These are phyloP conservation scores for Narcine bancroftii DNA, from an alignment of 2,113 vertebrate species.

Conservation along the genomic window DNA sequence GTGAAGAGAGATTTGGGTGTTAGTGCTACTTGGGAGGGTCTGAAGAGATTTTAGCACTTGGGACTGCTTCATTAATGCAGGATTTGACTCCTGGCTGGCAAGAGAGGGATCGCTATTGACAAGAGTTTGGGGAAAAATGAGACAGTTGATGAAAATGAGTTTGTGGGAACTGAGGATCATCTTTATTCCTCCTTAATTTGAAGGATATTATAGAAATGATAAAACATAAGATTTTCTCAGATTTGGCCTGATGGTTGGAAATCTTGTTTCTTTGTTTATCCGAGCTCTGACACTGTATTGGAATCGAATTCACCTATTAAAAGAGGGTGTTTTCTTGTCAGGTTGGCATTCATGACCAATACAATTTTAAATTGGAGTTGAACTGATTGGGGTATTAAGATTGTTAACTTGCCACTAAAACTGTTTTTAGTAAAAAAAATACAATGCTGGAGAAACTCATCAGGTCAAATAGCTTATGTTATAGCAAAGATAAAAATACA, in stretches of 20 bases:
- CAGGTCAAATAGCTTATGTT: too few species aligned
- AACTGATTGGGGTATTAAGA: neutral
- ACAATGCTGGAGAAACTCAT: too few species aligned
- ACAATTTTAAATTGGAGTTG: neutral
- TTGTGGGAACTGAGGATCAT: neutral
- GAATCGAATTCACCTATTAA: neutral
- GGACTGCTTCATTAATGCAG: neutral
- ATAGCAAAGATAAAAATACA: too few species aligned
- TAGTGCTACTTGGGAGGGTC: neutral
- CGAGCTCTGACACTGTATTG: neutral
- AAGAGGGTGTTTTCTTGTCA: neutral
- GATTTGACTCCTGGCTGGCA: neutral
- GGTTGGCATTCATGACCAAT: neutral
- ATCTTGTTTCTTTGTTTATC: neutral
- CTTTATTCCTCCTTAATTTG: neutral
- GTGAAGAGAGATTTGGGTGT: neutral
- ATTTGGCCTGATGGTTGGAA: neutral
- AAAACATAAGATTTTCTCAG: neutral
- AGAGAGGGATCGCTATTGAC: neutral
- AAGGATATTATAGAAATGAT: neutral
- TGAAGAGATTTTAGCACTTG: neutral
- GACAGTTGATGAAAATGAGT: neutral
- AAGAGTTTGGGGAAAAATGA: too few species aligned
- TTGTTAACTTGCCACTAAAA: neutral
- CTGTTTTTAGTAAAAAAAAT: too few species aligned